Percentiles rank a stretch among this genome's conserved stretches.
Evolutionary conservation across 1,140 invertebrate species (phyloP).

Genomic region (Proales similis): DNA sequence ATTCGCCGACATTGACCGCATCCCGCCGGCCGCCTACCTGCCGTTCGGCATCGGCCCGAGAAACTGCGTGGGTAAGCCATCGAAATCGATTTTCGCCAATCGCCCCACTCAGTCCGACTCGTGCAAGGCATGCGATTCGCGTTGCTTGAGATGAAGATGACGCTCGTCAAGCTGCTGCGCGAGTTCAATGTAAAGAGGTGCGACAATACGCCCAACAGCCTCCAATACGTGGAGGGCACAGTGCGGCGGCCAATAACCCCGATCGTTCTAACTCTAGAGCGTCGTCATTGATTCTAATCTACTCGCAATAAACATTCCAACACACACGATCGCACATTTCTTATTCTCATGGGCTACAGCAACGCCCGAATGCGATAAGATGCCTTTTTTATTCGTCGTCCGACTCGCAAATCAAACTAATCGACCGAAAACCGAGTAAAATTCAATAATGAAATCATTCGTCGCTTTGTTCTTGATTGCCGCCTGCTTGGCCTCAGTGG

Average conservation of each 20-base stretch:
- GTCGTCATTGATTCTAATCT: too few species aligned
- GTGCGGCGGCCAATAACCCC: conserved; percentile 17
- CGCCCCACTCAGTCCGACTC: neutral
- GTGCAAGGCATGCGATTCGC: conserved; percentile 56
- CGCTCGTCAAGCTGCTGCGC: conserved; percentile 49
- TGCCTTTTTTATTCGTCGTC: too few species aligned
- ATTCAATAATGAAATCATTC: too few species aligned
- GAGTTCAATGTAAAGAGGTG: conserved; percentile 42
- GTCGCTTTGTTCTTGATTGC: too few species aligned
- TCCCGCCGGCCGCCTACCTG: conserved; percentile 45
- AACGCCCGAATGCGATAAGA: too few species aligned
- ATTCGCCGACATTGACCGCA: conserved; percentile 43
- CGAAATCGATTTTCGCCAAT: neutral
- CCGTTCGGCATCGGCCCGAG: conserved; percentile 58
- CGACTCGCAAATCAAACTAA: too few species aligned
- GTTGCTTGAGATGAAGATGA: conserved; percentile 62
- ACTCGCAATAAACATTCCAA: too few species aligned
- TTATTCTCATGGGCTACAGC: too few species aligned
- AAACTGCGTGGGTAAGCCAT: conserved; percentile 56
- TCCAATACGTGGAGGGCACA: conserved; percentile 14
- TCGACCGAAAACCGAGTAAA: too few species aligned
- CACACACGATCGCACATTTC: too few species aligned
- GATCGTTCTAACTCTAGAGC: too few species aligned
- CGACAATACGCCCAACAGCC: conserved; percentile 8
- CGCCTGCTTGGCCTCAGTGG: too few species aligned